Evolutionary conservation across 2,888 invertebrate genomes (phyloP).

Genomic region (Orchesellides sinensis): DNA sequence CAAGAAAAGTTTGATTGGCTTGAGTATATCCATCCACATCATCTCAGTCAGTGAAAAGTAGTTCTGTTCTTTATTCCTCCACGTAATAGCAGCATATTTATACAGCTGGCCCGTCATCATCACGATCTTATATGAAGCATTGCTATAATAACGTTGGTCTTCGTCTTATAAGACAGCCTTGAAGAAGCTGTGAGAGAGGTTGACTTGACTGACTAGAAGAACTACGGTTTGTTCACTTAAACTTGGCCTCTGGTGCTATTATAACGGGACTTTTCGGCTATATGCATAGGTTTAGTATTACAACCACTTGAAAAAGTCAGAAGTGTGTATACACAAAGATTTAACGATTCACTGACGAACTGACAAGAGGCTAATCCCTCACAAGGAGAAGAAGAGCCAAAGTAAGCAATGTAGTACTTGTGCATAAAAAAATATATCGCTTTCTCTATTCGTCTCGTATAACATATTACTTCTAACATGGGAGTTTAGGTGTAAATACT

Average conservation of each 20-base stretch:
- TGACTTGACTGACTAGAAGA: not conserved
- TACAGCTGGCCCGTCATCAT: too few species aligned
- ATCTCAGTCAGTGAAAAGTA: not conserved
- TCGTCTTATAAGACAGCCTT: too few species aligned
- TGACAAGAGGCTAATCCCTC: constrained; percentile 31
- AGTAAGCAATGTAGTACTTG: not conserved
- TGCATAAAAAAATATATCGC: not conserved
- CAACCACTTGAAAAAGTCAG: too few species aligned
- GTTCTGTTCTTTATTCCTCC: not conserved
- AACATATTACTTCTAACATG: too few species aligned
- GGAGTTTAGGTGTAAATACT: too few species aligned
- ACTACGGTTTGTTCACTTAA: not conserved
- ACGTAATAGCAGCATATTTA: not conserved
- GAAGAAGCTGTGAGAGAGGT: not conserved
- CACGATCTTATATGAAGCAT: too few species aligned
- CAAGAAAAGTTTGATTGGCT: constrained; percentile 23
- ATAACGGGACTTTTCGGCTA: too few species aligned
- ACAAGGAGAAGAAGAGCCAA: not conserved
- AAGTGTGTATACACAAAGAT: constrained; percentile 23
- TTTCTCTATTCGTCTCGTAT: too few species aligned
- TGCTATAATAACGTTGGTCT: too few species aligned
- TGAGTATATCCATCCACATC: not conserved
- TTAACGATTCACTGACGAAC: constrained; percentile 34
- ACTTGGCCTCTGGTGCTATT: too few species aligned
- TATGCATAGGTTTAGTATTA: too few species aligned